These are phyloP conservation scores for Scolanthus callimorphus DNA, from an alignment of 92 coral and sea anemone genomes.

Conservation along the genomic window DNA sequence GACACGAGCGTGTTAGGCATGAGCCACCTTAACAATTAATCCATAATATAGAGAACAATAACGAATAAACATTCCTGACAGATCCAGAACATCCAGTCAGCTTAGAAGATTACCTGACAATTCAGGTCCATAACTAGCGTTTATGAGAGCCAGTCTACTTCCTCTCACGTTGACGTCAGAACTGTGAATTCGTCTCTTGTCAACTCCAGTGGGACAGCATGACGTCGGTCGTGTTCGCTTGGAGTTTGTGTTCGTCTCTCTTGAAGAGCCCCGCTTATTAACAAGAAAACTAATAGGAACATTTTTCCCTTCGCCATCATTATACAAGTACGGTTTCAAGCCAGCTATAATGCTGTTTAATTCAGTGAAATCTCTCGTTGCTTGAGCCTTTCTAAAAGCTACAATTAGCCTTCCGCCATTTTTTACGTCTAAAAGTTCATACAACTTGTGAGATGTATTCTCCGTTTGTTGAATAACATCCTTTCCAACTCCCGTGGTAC, in stretches of 20 bases:
- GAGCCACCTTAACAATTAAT: too few species aligned
- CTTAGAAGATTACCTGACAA: background rate
- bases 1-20: too few species aligned
- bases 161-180: background rate
- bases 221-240: background rate
- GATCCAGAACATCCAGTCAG: too few species aligned
- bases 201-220: background rate
- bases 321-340: constrained; percentile 45
- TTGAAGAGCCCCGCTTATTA: constrained; percentile 32
- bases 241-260: background rate
- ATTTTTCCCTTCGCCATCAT: constrained; percentile 61
- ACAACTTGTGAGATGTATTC: constrained; percentile 48
- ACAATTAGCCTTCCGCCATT: constrained; percentile 70
- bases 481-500: constrained; percentile 75
- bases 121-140: background rate
- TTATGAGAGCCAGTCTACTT: background rate
- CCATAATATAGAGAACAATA: too few species aligned
- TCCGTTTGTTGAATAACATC: constrained; percentile 83
- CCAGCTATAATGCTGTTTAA: constrained; percentile 50
- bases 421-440: constrained; percentile 58
- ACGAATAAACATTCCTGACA: too few species aligned
- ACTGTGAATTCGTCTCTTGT: background rate
- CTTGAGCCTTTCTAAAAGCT: constrained; percentile 60
- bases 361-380: constrained; percentile 47
- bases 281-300: constrained; percentile 49